Base-by-base conservation (phyloP, 2,888 invertebrate genomes). In the Agrochola lota region DNA sequence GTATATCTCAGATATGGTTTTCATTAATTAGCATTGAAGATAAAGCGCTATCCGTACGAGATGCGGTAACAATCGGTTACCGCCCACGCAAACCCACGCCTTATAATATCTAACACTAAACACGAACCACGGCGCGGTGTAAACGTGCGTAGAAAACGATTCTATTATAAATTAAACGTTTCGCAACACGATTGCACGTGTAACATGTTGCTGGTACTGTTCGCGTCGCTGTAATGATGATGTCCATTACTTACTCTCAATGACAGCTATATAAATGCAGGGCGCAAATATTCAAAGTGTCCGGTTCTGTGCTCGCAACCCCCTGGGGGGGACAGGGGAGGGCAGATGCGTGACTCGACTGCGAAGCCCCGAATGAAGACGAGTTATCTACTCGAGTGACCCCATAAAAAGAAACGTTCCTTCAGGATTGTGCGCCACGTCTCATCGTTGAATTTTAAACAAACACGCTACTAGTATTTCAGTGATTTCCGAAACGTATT, bases 371-470 rank as follows among this genome's bases (percentile, higher is more conserved):
- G 87, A 82, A 89, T 83, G 91, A 93, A 94, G 95, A 94, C 93
- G 92, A 93, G 94, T 93, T 95, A 94, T 95, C 94, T 94, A 94
- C 94, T 92, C 92, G 93, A 93, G 91, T 95, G 95, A 95, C 95
- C 95, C 91, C 91, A 92, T 92, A 93, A 93, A 94, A 94, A 93
- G 93, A 92, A 94, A 92, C 89, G 93, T 90, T 93, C 91, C 92
- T 91, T 72, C 91, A 91, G 92, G 93, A 93, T 94, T 93, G 94
- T 69, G 81, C 77, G 74, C 68, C 81, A 72, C 92, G 92, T 90
- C 89, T 91, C 92, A 91, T 92, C 91, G 89, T 93, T 94, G 95
- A 94, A 95, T 95, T 94, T 94, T 94, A 95, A 95, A 93, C 92
- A 91, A 89, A 88, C 83, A 86, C 89, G 84, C 88, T 87, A 89